These are phyloP conservation scores for Tupaia chinensis DNA, from an alignment of 2,113 vertebrate genomes.

Conservation along the genomic window DNA sequence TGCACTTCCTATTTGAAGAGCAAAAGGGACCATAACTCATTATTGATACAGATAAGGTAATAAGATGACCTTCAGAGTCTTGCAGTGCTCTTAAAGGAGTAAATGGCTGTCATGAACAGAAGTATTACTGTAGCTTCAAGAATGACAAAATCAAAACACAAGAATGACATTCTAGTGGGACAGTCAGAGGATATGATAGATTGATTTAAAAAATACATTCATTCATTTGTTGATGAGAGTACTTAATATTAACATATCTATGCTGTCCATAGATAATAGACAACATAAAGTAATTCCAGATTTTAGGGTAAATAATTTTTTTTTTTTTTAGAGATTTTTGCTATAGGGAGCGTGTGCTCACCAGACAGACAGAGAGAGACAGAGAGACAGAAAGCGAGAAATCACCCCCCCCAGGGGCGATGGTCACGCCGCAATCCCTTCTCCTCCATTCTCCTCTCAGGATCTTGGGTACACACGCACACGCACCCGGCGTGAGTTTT, in stretches of 20 bases:
- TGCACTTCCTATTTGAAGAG: not conserved
- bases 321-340: too few species aligned
- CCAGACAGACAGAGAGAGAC: too few species aligned
- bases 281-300: not conserved
- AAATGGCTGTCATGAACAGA: not conserved
- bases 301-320: not conserved
- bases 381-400: too few species aligned
- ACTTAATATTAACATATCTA: not conserved
- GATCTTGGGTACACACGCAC: too few species aligned
- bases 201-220: not conserved
- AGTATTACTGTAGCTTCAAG: not conserved
- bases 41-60: not conserved
- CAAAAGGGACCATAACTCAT: not conserved
- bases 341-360: too few species aligned
- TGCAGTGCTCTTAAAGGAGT: not conserved
- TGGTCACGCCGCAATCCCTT: too few species aligned
- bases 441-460: too few species aligned
- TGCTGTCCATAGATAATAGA: not conserved
- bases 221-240: not conserved
- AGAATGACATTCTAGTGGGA: not conserved
- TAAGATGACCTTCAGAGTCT: not conserved
- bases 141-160: not conserved
- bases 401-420: too few species aligned
- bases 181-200: not conserved
- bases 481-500: too few species aligned